Evolutionary conservation across 2,797 vertebrate genomes (phyloP), one percentile per base, ranked within the genome.

Genomic region (Danio kyathit): DNA sequence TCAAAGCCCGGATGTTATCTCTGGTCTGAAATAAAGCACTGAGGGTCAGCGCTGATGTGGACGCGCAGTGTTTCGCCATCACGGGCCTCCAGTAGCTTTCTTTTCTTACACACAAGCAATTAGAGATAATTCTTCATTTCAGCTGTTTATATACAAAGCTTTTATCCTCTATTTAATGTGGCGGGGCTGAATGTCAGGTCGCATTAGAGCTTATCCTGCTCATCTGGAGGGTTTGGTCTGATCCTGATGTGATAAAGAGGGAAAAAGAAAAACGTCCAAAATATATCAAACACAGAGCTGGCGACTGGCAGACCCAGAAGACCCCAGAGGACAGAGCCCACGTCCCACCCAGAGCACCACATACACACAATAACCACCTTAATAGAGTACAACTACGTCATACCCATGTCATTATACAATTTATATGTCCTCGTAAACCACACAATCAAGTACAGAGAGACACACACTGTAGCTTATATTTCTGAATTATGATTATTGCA

Each of bases 101-200:
- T 93, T 93, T 92, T 93, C 91, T 92, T 87, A 91, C 93, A 93
- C 87, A 92, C 92, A 88, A 90, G 89, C 91, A 92, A 94, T 94
- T 95, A 94, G 89, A 46, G 73, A 74, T 95, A 94, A 95, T 93
- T 93, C 93, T 92, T 94, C 92, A 93, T 94, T 94, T 93, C 93
- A 94, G 94, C 90, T 91, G 92, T 94, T 94, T 94, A 92, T 93
- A 90, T 90, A 94, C 92, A 91, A 89, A 93, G 90, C 93, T 93
- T 95, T 93, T 91, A 92, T 94, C 89, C 88, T 90, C 91, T 93
- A 90, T 92, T 92, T 92, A 94, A 90, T 94, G 89, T 86, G 82
- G 84, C 71, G 85, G 89, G 88, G 91, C 91, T 89, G 88, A 82
- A 86, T 84, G 83, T 87, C 77, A 81, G 57, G 67, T 77, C 29